Percentiles rank a stretch among this genome's conserved stretches.
Conservation (phyloP, 2,888 invertebrate genomes). For the Drosophila pseudotakahashii region DNA sequence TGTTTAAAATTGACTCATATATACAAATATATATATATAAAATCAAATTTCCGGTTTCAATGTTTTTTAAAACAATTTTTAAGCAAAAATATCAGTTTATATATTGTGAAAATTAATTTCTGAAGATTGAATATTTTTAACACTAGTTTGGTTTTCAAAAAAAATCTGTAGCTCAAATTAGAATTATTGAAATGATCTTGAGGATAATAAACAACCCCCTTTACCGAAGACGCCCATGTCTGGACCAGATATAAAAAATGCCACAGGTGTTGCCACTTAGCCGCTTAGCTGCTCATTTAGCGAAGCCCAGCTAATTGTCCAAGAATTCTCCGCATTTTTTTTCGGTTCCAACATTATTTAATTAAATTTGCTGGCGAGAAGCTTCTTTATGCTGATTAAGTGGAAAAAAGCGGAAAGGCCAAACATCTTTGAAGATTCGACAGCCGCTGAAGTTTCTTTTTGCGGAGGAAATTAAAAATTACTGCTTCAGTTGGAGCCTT, state of each 20-base stretch:
- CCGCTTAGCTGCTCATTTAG: conserved; percentile 71
- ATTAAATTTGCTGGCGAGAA: conserved; percentile 68
- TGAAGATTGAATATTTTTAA: no score
- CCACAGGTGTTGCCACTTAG: conserved; percentile 76
- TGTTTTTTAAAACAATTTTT: no score
- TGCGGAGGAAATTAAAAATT: conserved; percentile 73
- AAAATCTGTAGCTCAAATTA: no score
- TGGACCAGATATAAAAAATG: conserved; percentile 27
- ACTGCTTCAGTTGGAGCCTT: not conserved
- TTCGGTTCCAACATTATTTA: conserved; percentile 56
- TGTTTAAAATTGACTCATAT: not conserved
- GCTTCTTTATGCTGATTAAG: conserved; percentile 74
- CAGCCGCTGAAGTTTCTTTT: conserved; percentile 30
- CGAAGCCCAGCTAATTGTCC: conserved; percentile 66
- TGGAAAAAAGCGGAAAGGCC: conserved; percentile 42
- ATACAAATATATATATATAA: no score
- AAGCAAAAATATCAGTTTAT: no score
- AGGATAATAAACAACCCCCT: not conserved
- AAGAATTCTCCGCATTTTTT: conserved; percentile 62
- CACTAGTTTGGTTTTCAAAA: no score
- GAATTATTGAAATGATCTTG: not conserved
- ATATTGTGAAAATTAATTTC: no score
- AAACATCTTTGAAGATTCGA: conserved; percentile 62
- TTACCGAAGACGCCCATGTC: conserved; percentile 29
- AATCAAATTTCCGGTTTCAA: no score